Conservation (phyloP, 2,888 invertebrate species). For the Oxyscelio sp. region DNA sequence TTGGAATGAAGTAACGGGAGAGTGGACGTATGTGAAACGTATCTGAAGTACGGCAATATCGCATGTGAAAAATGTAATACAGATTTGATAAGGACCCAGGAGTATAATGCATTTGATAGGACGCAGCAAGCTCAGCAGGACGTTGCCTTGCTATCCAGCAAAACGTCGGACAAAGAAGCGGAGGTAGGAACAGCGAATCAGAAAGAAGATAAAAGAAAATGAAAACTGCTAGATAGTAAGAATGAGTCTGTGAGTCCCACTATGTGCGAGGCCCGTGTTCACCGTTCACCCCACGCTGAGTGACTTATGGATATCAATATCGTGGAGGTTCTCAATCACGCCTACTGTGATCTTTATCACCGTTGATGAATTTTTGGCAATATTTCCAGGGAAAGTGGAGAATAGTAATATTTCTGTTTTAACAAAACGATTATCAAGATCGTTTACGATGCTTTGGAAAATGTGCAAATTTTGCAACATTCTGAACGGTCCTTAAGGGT, state of each 20-base stretch:
- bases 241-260: constrained; percentile 78
- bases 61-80: constrained; percentile 55
- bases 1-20: neutral
- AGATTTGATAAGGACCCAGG: constrained; percentile 49
- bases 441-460: too few species aligned
- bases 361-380: constrained; percentile 4
- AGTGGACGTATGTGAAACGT: neutral
- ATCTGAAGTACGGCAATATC: constrained; percentile 39
- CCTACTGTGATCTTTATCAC: constrained; percentile 37
- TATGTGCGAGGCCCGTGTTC: constrained; percentile 82
- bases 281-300: constrained; percentile 86
- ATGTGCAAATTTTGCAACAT: too few species aligned
- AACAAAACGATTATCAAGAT: too few species aligned
- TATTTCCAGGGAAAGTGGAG: neutral
- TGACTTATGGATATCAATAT: constrained; percentile 86
- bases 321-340: constrained; percentile 84
- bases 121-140: constrained; percentile 64
- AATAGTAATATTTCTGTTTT: too few species aligned
- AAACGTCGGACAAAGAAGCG: constrained; percentile 57
- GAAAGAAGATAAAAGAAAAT: constrained; percentile 55
- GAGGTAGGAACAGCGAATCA: constrained; percentile 50
- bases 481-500: too few species aligned
- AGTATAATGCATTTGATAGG: constrained; percentile 46
- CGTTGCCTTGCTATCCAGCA: constrained; percentile 44
- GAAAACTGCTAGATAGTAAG: constrained; percentile 59